Base-by-base conservation (phyloP, 2,888 invertebrate species). In the Hemicrepidius hirtus region DNA sequence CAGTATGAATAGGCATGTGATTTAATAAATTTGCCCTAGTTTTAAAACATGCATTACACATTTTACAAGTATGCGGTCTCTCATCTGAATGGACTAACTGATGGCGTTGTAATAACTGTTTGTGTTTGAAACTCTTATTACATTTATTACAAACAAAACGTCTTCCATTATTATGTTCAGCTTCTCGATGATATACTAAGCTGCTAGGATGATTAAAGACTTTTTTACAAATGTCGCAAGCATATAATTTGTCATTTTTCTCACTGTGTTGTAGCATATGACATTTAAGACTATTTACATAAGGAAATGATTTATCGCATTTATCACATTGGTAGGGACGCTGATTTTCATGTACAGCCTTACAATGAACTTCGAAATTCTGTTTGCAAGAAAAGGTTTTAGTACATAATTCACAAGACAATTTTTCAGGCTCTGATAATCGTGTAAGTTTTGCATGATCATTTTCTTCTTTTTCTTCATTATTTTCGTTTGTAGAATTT, bases 91-190 rank as follows among this genome's bases (percentile, higher is more conserved):
- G 92, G 77, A 95, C 91, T 77, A 94, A 83, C 88, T 96, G 91
- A 89, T 98, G 94, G 76, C 93, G 88, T 82, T 92, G 90, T 76
- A 95, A 86, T 64, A 94, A 86, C 82, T 93, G 93, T 76, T 91
- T 92, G 83, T 93, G 93, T 78, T 92, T 91, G 87, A 95, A 96
- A 68, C 89, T 87, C 84, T 93, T 94, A 60, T 91, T 90, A 85
- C 95, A 95, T 81, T 92, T 92, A 81, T 89, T 90, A 84, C 95
- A 95, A 40, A 92, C 91, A 84, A 92, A 95, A 71, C 92, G 89
- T 64, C 91, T 88, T 0, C 90, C 90, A 59, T 91, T 90, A 37
- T 81, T 77, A 20, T 93, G 93, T 78, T 90, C 91, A 0, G 93
- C 90, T 82, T 92, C 91, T 80, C 91, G 91, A 85, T 94, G 94